Conservation (phyloP, 2,797 vertebrate species). For the Clarias platycephalus region DNA sequence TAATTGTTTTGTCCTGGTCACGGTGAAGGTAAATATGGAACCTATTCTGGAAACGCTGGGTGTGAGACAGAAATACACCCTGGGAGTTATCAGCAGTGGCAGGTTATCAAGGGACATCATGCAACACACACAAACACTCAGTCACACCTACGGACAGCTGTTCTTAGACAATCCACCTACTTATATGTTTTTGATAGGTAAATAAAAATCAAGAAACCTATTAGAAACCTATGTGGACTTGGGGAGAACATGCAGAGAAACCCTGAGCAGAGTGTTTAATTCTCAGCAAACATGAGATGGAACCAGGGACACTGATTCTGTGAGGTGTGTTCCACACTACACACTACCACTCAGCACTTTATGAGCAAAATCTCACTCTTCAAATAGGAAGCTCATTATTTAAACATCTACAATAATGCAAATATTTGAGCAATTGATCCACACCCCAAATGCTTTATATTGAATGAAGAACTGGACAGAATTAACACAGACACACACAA, state of each 20-base stretch:
- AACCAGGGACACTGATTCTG: background rate
- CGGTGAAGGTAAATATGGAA: background rate
- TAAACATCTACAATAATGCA: background rate
- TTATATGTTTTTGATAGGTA: background rate
- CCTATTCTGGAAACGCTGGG: background rate
- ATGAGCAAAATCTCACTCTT: background rate
- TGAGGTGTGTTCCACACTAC: background rate
- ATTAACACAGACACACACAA: background rate
- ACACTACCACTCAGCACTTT: background rate
- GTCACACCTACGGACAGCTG: background rate
- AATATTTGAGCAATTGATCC: background rate
- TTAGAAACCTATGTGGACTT: background rate
- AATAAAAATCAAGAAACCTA: background rate
- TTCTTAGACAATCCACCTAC: background rate
- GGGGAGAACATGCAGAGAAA: background rate
- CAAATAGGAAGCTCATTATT: background rate
- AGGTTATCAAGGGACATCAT: background rate
- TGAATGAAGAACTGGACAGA: background rate
- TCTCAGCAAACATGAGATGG: background rate
- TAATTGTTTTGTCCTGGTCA: background rate
- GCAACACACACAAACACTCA: background rate
- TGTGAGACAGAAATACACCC: background rate
- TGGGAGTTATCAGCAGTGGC: background rate
- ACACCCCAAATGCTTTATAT: background rate
- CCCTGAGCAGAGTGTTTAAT: background rate